A percentile compares a stretch with the other conserved stretches of the same genome.
Conservation (phyloP, 2,888 invertebrate genomes). For the Sphecodes monilicornis region DNA sequence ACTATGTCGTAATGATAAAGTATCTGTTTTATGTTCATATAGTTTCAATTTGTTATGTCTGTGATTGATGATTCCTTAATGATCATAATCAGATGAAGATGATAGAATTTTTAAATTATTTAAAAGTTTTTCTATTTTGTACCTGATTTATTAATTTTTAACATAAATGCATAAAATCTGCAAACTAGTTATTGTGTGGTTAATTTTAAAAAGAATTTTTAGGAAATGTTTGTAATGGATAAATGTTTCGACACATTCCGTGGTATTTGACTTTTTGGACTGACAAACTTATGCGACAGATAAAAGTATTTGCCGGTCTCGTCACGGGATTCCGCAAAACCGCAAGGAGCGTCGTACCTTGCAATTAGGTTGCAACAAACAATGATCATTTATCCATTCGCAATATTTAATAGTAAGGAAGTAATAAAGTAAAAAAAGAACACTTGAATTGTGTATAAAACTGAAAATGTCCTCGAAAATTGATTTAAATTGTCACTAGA, state of each 20-base stretch:
- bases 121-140: too few relatives aligned
- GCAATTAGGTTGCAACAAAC: background rate
- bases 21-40: too few relatives aligned
- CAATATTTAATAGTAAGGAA: background rate
- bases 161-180: too few relatives aligned
- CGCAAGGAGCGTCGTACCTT: background rate
- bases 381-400: background rate
- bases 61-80: too few relatives aligned
- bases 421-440: background rate
- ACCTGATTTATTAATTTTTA: too few relatives aligned
- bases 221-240: background rate
- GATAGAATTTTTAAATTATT: too few relatives aligned
- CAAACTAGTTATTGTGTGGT: too few relatives aligned
- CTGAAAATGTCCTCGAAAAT: background rate
- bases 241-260: background rate
- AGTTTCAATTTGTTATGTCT: too few relatives aligned
- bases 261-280: background rate
- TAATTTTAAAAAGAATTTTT: background rate
- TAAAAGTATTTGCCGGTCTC: background rate
- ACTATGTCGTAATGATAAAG: too few relatives aligned
- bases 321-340: background rate
- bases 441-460: background rate
- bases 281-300: background rate
- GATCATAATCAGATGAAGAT: too few relatives aligned
- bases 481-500: background rate